A percentile compares a stretch with the other conserved stretches of the same genome.
Conservation (phyloP, 2,888 invertebrate species). For the Marronus borbonicus region DNA sequence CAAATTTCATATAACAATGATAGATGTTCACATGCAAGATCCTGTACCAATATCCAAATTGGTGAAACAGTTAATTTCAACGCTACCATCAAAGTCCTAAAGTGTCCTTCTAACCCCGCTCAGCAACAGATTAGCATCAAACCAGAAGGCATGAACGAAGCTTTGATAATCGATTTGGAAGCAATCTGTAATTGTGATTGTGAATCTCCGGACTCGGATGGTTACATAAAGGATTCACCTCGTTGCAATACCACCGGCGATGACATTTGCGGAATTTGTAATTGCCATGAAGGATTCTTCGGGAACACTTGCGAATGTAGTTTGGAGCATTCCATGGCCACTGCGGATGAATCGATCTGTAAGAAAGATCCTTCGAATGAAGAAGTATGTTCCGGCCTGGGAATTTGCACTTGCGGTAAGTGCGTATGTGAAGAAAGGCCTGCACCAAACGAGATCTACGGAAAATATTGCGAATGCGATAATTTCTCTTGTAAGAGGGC, state of each 20-base stretch:
- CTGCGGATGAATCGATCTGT: slow-evolving; percentile 63
- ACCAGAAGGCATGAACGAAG: slow-evolving; percentile 82
- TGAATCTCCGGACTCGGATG: slow-evolving; percentile 65
- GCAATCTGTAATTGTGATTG: slow-evolving; percentile 64
- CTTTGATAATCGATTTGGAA: slow-evolving; percentile 78
- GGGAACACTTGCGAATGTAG: slow-evolving; percentile 78
- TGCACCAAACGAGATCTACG: slow-evolving; percentile 67
- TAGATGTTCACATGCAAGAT: slow-evolving; percentile 65
- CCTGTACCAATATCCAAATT: slow-evolving; percentile 75
- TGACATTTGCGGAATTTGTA: slow-evolving; percentile 73
- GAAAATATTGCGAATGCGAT: slow-evolving; percentile 85
- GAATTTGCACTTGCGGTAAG: slow-evolving; percentile 77
- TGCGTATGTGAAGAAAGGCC: slow-evolving; percentile 71
- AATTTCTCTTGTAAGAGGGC: slow-evolving; percentile 79
- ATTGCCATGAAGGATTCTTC: slow-evolving; percentile 71
- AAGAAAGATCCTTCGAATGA: slow-evolving; percentile 60
- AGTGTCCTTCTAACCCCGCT: slow-evolving; percentile 72
- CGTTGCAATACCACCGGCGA: slow-evolving; percentile 64
- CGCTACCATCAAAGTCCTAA: slow-evolving; percentile 73
- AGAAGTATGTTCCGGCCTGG: slow-evolving; percentile 74
- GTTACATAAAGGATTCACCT: slow-evolving; percentile 62
- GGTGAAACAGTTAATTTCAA: slow-evolving; percentile 74
- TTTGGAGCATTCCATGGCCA: slow-evolving; percentile 58
- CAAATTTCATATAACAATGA: slow-evolving; percentile 75
- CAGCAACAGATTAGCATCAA: slow-evolving; percentile 75